Evolutionary conservation across 2,113 vertebrate genomes (phyloP), one percentile per base, ranked within the genome.

Genomic region (Thunnus thynnus): DNA sequence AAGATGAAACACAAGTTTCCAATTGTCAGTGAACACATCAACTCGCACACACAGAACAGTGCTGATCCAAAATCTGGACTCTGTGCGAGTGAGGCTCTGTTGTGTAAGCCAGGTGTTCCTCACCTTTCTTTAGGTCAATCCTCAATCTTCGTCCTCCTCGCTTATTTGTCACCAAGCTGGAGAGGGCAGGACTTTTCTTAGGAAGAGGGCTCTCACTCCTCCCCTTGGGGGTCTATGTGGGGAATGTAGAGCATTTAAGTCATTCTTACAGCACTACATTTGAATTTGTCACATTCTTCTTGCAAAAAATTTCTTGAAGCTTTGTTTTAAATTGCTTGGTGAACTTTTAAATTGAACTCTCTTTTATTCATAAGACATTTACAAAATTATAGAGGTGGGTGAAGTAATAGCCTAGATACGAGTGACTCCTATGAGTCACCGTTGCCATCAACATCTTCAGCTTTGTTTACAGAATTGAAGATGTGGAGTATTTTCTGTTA

Each of bases 61-160:
- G n/a, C 44, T 13, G 66, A 70, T 20, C 30, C 20, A 13, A 47
- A 13, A 30, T 18, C 3, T 47, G 2, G 25, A 56, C 27, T n/a
- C 2, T 54, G n/a, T 16, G 14, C 25, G 13, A 20, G 3, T 14
- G 52, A 67, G 50, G 5, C 20, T 73, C 6, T 14, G 18, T 8
- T 56, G 56, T 70, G n/a, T 32, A 48, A 41, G 8, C 7, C 14
- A 63, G 17, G 14, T 57, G 51, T 4, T 32, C 16, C 79, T 92
- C 90, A 99, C 98, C 98, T 97, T 99, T 99, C 90, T 96, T 99
- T 64, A 99, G 94, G 85, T 99, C 97, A 64, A 99, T 98, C 91
- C 95, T 97, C 85, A 99, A 93, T 92, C 94, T 97, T 73, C 97
- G 96, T 78, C 96, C 95, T 90, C 92, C 95, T 91, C 93, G 98